phyloP scores from a whole-genome alignment of 1,140 invertebrate species.

The Teleogryllus occipitalis region DNA sequence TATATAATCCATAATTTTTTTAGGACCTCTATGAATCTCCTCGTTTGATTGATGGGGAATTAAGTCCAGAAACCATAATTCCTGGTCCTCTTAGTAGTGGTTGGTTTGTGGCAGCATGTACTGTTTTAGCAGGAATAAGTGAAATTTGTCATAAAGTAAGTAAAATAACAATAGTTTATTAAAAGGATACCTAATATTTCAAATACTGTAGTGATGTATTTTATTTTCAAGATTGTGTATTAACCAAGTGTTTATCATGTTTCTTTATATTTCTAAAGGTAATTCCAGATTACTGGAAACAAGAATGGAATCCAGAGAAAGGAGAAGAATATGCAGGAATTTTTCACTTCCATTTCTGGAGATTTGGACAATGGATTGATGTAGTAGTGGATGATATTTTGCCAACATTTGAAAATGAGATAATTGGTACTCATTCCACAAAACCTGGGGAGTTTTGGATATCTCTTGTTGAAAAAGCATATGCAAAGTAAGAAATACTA shows the following conservation, averaged over 20 bases:
- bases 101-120: slow-evolving; percentile 29
- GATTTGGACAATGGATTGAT: slow-evolving; percentile 62
- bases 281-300: slow-evolving; percentile 30
- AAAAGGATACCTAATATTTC: background rate
- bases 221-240: background rate
- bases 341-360: slow-evolving; percentile 46
- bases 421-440: slow-evolving; percentile 58
- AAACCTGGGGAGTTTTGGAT: slow-evolving; percentile 59
- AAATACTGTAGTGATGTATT: background rate
- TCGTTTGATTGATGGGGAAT: slow-evolving; percentile 25
- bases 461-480: slow-evolving; percentile 65
- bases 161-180: background rate
- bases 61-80: slow-evolving; percentile 19
- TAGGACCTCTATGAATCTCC: slow-evolving; percentile 27
- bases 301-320: slow-evolving; percentile 26
- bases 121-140: slow-evolving; percentile 26
- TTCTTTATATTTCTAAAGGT: slow-evolving; percentile 23
- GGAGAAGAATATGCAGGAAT: slow-evolving; percentile 27
- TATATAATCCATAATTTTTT: background rate
- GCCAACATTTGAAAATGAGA: slow-evolving; percentile 52
- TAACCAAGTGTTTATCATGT: background rate
- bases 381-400: slow-evolving; percentile 66
- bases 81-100: slow-evolving; percentile 27
- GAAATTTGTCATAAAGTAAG: slow-evolving; percentile 29
- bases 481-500: slow-evolving; percentile 51